Evolutionary conservation across 2,888 invertebrate genomes (phyloP).

Genomic region (Calameuta pallipes): DNA sequence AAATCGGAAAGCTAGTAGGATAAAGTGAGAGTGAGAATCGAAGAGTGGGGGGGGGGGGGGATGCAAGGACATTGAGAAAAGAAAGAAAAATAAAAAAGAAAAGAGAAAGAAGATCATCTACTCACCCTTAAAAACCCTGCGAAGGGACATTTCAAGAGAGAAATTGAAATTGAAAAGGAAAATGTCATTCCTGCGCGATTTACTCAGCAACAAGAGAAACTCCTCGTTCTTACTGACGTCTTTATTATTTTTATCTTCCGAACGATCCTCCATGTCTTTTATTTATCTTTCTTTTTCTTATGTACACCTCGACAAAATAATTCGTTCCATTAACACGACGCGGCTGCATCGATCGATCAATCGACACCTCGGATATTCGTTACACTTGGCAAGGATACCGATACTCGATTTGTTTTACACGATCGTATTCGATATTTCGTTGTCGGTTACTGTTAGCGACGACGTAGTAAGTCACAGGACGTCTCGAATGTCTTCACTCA

Average conservation of each 20-base stretch:
- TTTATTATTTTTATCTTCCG: neutral
- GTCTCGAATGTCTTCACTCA: neutral
- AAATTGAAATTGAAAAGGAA: slow-evolving; percentile 40
- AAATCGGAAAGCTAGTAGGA: neutral
- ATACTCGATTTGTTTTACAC: neutral
- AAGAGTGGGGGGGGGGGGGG: neutral
- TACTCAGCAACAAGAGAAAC: slow-evolving; percentile 43
- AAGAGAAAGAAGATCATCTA: slow-evolving; percentile 10
- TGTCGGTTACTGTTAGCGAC: neutral
- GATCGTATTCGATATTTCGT: neutral
- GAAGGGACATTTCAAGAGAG: slow-evolving; percentile 42
- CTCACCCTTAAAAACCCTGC: slow-evolving; percentile 48
- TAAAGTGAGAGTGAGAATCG: neutral
- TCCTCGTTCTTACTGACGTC: neutral
- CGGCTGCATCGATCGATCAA: neutral
- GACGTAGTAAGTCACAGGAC: neutral
- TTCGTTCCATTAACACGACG: neutral
- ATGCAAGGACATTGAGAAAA: neutral
- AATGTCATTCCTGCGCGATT: slow-evolving; percentile 40
- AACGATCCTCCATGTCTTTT: neutral
- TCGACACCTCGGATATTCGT: neutral
- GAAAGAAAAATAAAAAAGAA: neutral
- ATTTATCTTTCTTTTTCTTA: neutral
- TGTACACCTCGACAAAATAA: neutral
- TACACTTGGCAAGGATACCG: neutral